These are phyloP conservation scores for Benthosema pterotum DNA, from an alignment of 2,797 vertebrate genomes.

Conservation along the genomic window DNA sequence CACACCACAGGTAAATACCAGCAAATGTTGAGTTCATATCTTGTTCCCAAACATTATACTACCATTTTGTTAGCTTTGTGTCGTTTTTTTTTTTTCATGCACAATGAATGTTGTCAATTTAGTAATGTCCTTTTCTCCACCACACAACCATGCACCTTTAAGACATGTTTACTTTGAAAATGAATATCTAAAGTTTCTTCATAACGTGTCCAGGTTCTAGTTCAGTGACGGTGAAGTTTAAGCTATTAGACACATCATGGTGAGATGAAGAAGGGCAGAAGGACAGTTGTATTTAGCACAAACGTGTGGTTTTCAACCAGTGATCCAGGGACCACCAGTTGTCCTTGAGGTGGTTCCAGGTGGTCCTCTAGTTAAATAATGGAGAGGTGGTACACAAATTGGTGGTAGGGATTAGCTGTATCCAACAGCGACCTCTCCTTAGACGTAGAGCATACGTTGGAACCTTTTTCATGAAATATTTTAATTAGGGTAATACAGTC, in stretches of 20 bases:
- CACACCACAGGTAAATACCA: slow-evolving; percentile 29
- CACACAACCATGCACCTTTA: neutral
- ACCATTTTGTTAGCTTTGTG: slow-evolving; percentile 1
- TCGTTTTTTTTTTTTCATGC: slow-evolving; percentile 45
- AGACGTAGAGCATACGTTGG: too few species aligned
- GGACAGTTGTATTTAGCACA: slow-evolving; percentile 11
- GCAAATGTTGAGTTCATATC: slow-evolving; percentile 14
- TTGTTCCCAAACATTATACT: slow-evolving; percentile 15
- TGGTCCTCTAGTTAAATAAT: too few species aligned
- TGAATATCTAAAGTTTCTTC: slow-evolving; percentile 11
- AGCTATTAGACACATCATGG: neutral
- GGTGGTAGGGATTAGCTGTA: too few species aligned
- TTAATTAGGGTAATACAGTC: neutral
- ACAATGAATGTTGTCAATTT: slow-evolving; percentile 59
- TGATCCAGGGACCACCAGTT: too few species aligned
- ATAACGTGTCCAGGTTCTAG: slow-evolving; percentile 18
- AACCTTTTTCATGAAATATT: neutral
- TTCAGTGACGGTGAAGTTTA: slow-evolving; percentile 1
- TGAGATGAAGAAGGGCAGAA: neutral
- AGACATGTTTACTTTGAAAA: slow-evolving; percentile 9
- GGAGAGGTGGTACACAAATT: too few species aligned
- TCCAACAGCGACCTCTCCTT: too few species aligned
- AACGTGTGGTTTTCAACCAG: too few species aligned
- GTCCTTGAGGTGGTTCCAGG: too few species aligned
- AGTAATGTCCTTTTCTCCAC: slow-evolving; percentile 21